Evolutionary conservation across 2,888 invertebrate species (phyloP).

Genomic region (Xanthostigma xanthostigma): DNA sequence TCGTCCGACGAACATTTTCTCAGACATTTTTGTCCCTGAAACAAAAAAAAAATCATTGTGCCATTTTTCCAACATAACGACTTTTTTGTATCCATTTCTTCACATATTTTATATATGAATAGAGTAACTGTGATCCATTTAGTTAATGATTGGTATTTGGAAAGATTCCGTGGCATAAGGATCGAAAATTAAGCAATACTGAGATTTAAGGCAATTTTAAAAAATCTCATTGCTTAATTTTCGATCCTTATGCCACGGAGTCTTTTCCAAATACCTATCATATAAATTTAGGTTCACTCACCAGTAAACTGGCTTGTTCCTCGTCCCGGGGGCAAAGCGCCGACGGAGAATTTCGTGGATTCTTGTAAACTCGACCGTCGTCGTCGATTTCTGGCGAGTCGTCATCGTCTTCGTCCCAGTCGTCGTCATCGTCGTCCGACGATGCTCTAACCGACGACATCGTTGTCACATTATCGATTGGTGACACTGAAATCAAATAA

Average conservation of each 20-base stretch:
- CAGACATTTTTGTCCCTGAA: constrained; percentile 71
- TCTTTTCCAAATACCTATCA: no score
- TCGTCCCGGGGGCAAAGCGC: constrained; percentile 75
- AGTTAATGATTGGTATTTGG: no score
- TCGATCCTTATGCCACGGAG: no score
- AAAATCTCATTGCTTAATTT: no score
- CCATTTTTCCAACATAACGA: background rate
- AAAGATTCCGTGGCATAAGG: no score
- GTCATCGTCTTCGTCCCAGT: constrained; percentile 37
- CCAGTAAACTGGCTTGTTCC: constrained; percentile 64
- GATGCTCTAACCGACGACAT: no score
- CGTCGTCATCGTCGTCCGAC: constrained; percentile 23
- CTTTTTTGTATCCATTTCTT: background rate
- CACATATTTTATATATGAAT: no score
- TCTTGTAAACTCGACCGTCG: constrained; percentile 71
- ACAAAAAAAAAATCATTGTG: constrained; percentile 10
- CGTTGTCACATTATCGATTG: no score
- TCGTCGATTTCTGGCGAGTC: constrained; percentile 52
- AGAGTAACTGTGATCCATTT: no score
- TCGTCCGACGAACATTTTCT: constrained; percentile 86
- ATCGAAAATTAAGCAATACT: no score
- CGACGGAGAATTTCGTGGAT: constrained; percentile 77
- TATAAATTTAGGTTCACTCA: constrained; percentile 20
- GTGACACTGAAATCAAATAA: no score
- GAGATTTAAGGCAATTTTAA: no score